Base-by-base conservation (phyloP, 2,113 vertebrate species). In the Chunga burmeisteri region DNA sequence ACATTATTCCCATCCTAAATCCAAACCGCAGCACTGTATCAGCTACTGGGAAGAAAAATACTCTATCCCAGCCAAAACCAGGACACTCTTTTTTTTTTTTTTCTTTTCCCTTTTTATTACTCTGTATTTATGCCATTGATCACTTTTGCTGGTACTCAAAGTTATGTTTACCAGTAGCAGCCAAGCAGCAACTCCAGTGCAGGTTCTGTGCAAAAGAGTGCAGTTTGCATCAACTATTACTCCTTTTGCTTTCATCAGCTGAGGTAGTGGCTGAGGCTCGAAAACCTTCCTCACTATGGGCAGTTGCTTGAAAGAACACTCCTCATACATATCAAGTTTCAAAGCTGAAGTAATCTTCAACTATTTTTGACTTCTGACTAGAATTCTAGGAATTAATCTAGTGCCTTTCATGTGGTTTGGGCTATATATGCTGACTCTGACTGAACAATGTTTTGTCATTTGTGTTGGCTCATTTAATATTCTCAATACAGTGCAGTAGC, bases 291-390 rank as follows among this genome's bases (percentile, higher is more conserved):
- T 81, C 47, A 18, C 49, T 86, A 5, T 10, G 34, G 38, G 29
- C 40, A 86, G 30, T 36, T 90, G 22, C 67, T 91, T 81, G 74
- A 81, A 88, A 91, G 55, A 74, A 61, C 50, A 62, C 63, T 56
- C 40, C 34, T 72, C 34, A 70, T 7, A 73, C 23, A 58, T 40
- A 50, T 15, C 5, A 5, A 46, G 30, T 75, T 91, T 80, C 88
- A 95, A 93, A 86, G 70, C 20, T 87, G 62, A 93, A 91, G 17
- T 66, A 36, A 58, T 81, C 47, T 94, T 74, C 80, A 91, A 34
- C 63, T 89, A 22, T 19, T 81, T 96, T 81, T 95, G 59, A 73
- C 52, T 93, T 84, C 70, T 92, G 81, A 95, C 46, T 83, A 30
- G 49, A 86, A 91, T 90, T 82, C 65, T 62, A 49, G 62, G 40